These are phyloP conservation scores for Tenualosa thibaudeaui DNA, from an alignment of 2,797 vertebrate species.

Conservation along the genomic window DNA sequence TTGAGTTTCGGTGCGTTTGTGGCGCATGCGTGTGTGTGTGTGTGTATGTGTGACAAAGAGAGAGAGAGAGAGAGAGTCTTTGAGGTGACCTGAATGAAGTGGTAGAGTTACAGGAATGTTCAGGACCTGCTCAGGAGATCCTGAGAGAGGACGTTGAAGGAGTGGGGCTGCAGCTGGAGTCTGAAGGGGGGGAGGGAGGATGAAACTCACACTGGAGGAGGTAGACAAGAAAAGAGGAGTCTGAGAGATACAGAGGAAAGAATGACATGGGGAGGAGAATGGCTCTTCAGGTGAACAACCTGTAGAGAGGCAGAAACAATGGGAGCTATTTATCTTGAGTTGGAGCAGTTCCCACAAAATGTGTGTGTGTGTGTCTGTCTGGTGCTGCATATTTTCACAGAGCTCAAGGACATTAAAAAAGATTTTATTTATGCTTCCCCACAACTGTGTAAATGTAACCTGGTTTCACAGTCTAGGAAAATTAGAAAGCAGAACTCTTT, in stretches of 20 bases:
- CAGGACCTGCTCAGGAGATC: not conserved
- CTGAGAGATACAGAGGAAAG: not conserved
- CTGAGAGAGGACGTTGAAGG: not conserved
- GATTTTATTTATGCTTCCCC: not conserved
- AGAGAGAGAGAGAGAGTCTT: not conserved
- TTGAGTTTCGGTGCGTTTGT: not conserved
- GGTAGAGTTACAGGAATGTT: conserved; percentile 15
- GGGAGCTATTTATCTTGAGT: conserved; percentile 14
- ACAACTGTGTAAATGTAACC: not conserved
- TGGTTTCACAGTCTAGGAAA: not conserved
- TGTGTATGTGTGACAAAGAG: not conserved
- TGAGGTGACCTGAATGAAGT: conserved; percentile 1
- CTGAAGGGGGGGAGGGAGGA: not conserved
- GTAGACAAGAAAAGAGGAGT: not conserved
- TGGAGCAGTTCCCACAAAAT: not conserved
- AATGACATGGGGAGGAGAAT: not conserved
- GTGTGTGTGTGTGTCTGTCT: not conserved
- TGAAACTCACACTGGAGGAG: conserved; percentile 11
- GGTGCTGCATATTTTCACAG: not conserved
- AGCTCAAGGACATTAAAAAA: not conserved
- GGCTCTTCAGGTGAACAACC: conserved; percentile 13
- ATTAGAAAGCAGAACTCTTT: not conserved
- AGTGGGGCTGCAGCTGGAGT: not conserved
- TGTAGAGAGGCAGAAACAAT: not conserved
- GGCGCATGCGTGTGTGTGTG: not conserved